These are phyloP conservation scores for Xyliphius kryptos DNA, from an alignment of 2,113 vertebrate species.

Conservation along the genomic window DNA sequence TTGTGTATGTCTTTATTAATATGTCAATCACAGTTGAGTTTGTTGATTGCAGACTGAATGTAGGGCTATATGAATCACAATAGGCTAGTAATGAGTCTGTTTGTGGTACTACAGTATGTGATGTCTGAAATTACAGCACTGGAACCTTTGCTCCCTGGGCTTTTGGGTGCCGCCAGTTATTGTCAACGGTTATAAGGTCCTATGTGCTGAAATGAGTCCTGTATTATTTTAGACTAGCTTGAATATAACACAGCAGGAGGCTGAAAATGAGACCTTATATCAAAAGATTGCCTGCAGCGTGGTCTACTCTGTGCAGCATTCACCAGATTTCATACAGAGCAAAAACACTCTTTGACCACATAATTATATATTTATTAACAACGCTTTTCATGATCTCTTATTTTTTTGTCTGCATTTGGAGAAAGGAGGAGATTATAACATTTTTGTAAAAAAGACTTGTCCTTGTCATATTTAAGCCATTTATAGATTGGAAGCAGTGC, in stretches of 20 bases:
- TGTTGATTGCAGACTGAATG: too few relatives aligned
- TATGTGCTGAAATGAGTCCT: slow-evolving; percentile 71
- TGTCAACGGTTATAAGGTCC: slow-evolving; percentile 69
- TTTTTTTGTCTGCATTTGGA: slow-evolving; percentile 40
- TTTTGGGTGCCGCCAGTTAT: slow-evolving; percentile 60
- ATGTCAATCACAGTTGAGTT: too few relatives aligned
- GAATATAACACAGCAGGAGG: slow-evolving; percentile 70
- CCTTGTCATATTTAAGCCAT: too few relatives aligned
- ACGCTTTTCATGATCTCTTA: slow-evolving; percentile 46
- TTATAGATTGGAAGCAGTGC: too few relatives aligned
- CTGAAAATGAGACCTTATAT: slow-evolving; percentile 75
- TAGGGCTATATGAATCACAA: slow-evolving; percentile 1
- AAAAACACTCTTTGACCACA: slow-evolving; percentile 68
- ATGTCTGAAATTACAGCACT: slow-evolving; percentile 54
- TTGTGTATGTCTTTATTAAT: too few relatives aligned
- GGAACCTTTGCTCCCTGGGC: slow-evolving; percentile 56
- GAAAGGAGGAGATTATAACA: slow-evolving; percentile 46
- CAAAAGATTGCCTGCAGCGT: slow-evolving; percentile 72
- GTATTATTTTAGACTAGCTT: slow-evolving; percentile 71
- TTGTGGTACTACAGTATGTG: slow-evolving; percentile 57
- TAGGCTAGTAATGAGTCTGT: slow-evolving; percentile 47
- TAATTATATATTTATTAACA: slow-evolving; percentile 73
- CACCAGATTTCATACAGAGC: slow-evolving; percentile 66
- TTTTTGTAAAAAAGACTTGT: too few relatives aligned
- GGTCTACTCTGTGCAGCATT: slow-evolving; percentile 64